Evolutionary conservation across 2,888 invertebrate genomes (phyloP), one percentile per base, ranked within the genome.

Genomic region (Oasisia sp.): DNA sequence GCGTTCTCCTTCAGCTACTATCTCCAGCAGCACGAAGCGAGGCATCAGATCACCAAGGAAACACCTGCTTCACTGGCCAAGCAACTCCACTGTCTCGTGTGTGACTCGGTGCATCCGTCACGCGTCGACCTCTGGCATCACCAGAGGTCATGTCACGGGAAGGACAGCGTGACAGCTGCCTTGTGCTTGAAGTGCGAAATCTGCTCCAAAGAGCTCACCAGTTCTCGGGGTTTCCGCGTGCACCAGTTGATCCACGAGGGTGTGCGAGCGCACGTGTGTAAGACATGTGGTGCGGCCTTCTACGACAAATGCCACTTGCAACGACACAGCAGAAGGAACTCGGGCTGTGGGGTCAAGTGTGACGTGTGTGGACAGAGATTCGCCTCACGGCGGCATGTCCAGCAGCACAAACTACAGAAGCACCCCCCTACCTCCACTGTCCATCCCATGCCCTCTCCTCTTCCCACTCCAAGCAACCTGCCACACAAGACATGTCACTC

Each of bases 1-100:
- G n/a, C 74, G n/a, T 74, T 74, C 74, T 74, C 74, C 74, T 74
- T 74, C 74, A 74, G 74, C n/a, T 74, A 74, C 74, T 74, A 74
- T 27, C 74, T 74, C 19, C 74, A 74, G 74, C 74, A 74, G 27
- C 74, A 74, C 27, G 74, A 74, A 74, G 74, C n/a, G 27, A 74
- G 74, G 27, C 74, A 74, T 74, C 74, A 74, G 74, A n/a, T 74
- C 74, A 74, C 74, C 74, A 74, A 74, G 74, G 7, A 74, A 74
- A 74, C 74, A 74, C 74, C 74, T 19, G 27, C 74, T 7, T 74
- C 74, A 74, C 27, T n/a, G 7, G 74, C 74, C 74, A 74, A 74
- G 27, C 74, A 74, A 74, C 7, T 74, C 7, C 74, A 74, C 74
- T 74, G 74, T 74, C 74, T 74, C 27, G n/a, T 74, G 27, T 74